Conservation (phyloP, 2,797 vertebrate species). For the Cheirogaleus major region DNA sequence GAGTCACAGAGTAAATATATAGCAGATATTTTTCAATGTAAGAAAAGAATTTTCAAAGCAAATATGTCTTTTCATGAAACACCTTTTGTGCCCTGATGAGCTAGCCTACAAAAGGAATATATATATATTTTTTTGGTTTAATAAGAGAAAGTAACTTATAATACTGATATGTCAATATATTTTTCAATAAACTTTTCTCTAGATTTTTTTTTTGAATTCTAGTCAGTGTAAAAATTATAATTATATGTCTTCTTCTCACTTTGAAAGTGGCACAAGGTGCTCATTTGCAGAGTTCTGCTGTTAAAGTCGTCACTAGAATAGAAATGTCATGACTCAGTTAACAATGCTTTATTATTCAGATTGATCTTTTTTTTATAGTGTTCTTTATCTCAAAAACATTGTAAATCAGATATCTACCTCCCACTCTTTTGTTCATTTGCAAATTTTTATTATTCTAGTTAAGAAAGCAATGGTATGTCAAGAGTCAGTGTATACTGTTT, state of each 20-base stretch:
- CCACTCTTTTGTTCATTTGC: conserved; percentile 89
- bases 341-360: conserved; percentile 89
- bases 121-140: conserved; percentile 71
- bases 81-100: conserved; percentile 76
- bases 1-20: conserved; percentile 86
- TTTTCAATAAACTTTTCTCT: conserved; percentile 87
- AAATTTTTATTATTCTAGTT: conserved; percentile 88
- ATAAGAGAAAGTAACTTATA: conserved; percentile 88
- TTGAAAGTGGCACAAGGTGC: conserved; percentile 86
- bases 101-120: conserved; percentile 79
- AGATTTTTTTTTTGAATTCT: conserved; percentile 77
- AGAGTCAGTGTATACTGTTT: conserved; percentile 86
- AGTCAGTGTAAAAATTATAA: conserved; percentile 86
- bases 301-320: conserved; percentile 86
- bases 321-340: conserved; percentile 90
- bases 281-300: conserved; percentile 86
- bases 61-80: conserved; percentile 82
- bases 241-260: conserved; percentile 88
- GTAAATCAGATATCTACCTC: conserved; percentile 89
- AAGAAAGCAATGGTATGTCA: conserved; percentile 86
- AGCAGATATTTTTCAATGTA: conserved; percentile 82
- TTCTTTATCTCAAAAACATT: conserved; percentile 90
- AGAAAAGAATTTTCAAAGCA: conserved; percentile 81
- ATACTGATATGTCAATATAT: conserved; percentile 88
- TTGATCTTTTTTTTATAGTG: conserved; percentile 87